Base-by-base conservation (phyloP, 2,113 vertebrate species). In the Zosterops borbonicus region DNA sequence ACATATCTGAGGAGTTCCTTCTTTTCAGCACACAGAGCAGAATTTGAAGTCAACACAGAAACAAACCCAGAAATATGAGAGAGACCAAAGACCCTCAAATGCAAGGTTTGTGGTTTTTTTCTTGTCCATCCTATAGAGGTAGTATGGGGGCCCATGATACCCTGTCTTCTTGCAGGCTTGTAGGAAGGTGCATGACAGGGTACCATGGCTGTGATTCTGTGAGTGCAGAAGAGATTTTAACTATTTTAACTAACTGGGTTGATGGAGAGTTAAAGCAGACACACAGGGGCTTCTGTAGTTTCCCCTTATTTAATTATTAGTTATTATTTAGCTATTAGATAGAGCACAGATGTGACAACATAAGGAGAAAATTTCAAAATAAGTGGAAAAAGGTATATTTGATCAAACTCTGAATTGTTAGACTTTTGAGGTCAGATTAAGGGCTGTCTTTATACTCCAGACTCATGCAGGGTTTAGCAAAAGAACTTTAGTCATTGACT, bases 301-400 rank as follows among this genome's bases (percentile, higher is more conserved):
- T 90, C 31, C 41, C 47, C 46, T 70, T 28, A 37, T 84, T 78
- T 90, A 94, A 78, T 94, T 95, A 90, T 85, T 81, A 50, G 35
- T 67, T 87, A 27, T 14, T 83, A 8, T 77, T 92, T 94, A 95
- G 68, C 76, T 92, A 37, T 74, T 71, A 52, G 13, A 31, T 55
- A 31, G 15, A 67, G 6, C 56, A 73, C 5, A 92, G 46, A 88
- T 63, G n/a, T 87, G 73, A 60, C 28, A 67, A 49, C 22, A 27
- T 76, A 55, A 59, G 15, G 33, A 89, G 33, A 69, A 63, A 20
- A 70, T 65, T 16, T 67, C 46, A 91, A 14, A 60, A 62, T 17
- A 46, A 47, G 37, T 5, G 5, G 25, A 83, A 80, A 81, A 78
- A 42, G 17, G 11, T 39, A 6, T 65, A n/a, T 89, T 90, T 5